Percentiles rank a stretch among this genome's conserved stretches.
These are phyloP conservation scores for Electrophaes corylata DNA, from an alignment of 2,888 invertebrate species.

Conservation along the genomic window DNA sequence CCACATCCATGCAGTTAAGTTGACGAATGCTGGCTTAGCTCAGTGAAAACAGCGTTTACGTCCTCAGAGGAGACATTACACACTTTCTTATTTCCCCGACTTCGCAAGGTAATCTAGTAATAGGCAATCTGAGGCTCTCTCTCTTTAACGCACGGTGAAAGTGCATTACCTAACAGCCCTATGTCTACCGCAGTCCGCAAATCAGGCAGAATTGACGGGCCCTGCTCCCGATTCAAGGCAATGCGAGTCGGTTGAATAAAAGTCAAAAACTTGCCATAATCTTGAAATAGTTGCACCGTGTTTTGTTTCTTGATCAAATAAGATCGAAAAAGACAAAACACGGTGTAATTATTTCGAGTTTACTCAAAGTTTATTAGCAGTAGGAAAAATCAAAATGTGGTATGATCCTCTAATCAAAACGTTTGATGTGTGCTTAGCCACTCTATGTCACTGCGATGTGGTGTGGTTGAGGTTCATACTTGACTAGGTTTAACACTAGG, in stretches of 20 bases:
- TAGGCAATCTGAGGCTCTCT: constrained; percentile 79
- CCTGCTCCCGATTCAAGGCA: constrained; percentile 16
- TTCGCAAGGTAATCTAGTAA: constrained; percentile 76
- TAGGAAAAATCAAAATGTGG: too few species aligned
- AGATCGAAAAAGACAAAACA: too few species aligned
- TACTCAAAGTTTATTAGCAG: too few species aligned
- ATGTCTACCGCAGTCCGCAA: constrained; percentile 73
- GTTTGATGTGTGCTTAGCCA: too few species aligned
- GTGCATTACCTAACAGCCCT: constrained; percentile 75
- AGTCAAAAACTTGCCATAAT: too few species aligned
- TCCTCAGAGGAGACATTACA: constrained; percentile 61
- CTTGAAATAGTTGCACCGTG: too few species aligned
- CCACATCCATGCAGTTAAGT: background rate
- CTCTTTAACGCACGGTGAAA: constrained; percentile 77
- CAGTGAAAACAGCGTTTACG: constrained; percentile 55
- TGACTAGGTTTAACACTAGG: too few species aligned
- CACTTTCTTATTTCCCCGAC: constrained; percentile 75
- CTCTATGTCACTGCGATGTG: too few species aligned
- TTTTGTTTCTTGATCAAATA: too few species aligned
- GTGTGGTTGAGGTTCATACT: too few species aligned
- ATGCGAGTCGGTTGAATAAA: constrained; percentile 16
- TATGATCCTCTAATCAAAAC: too few species aligned
- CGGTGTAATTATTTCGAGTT: too few species aligned
- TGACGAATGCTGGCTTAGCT: constrained; percentile 45
- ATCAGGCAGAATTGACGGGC: constrained; percentile 64